Percentiles rank a stretch among this genome's conserved stretches.
These are phyloP conservation scores for Ammodytes marinus DNA, from an alignment of 2,113 vertebrate genomes.

Conservation along the genomic window DNA sequence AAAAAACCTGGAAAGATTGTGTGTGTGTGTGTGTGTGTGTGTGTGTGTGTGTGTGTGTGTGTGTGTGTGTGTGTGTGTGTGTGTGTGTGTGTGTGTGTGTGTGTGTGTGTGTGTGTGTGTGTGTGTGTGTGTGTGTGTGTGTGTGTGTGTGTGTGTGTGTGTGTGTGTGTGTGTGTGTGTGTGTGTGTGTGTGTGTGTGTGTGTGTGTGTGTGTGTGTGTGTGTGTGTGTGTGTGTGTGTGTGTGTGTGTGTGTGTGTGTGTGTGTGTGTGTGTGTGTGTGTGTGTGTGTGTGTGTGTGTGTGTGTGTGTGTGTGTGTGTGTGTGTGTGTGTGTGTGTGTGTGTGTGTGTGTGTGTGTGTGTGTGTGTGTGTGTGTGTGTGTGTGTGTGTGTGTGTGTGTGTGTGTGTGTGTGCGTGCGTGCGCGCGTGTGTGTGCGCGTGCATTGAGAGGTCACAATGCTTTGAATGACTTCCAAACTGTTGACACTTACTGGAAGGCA, in stretches of 20 bases:
- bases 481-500: neutral
- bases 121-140: too few relatives aligned
- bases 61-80: too few relatives aligned
- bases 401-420: neutral
- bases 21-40: too few relatives aligned
- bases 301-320: neutral
- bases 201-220: neutral
- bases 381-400: neutral
- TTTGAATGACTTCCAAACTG: slow-evolving; percentile 29
- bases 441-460: slow-evolving; percentile 12
- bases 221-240: neutral
- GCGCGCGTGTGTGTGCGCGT: neutral
- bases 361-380: too few relatives aligned
- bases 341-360: neutral
- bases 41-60: too few relatives aligned
- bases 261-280: neutral
- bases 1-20: too few relatives aligned
- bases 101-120: too few relatives aligned
- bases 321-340: too few relatives aligned
- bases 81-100: too few relatives aligned
- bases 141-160: too few relatives aligned
- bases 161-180: neutral
- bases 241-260: neutral
- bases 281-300: neutral
- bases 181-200: neutral